Conservation (phyloP, 2,888 invertebrate species). For the Chirona hameri region DNA sequence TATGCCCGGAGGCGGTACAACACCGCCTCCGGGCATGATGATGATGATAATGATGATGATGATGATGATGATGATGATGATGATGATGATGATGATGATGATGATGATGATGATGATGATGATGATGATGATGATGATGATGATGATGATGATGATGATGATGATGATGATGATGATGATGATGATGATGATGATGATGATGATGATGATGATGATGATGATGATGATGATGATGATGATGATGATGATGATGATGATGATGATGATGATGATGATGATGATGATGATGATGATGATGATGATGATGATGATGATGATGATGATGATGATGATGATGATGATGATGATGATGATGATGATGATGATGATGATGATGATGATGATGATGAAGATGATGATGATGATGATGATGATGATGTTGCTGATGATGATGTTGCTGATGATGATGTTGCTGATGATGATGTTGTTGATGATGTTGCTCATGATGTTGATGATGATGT, state of each 20-base stretch:
- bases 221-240: slow-evolving; percentile 22
- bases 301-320: slow-evolving; percentile 22
- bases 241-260: slow-evolving; percentile 22
- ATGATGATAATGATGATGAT: slow-evolving; percentile 22
- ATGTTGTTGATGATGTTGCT: no score
- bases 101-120: slow-evolving; percentile 11
- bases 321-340: slow-evolving; percentile 22
- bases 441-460: no score
- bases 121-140: slow-evolving; percentile 11
- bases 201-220: slow-evolving; percentile 22
- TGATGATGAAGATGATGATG: slow-evolving; percentile 8
- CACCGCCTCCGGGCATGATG: no score
- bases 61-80: slow-evolving; percentile 22
- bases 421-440: no score
- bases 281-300: slow-evolving; percentile 22
- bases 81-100: slow-evolving; percentile 22
- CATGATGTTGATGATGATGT: no score
- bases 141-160: slow-evolving; percentile 22
- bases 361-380: slow-evolving; percentile 22
- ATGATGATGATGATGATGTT: no score
- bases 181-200: slow-evolving; percentile 22
- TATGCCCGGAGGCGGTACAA: no score
- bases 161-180: slow-evolving; percentile 22
- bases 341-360: slow-evolving; percentile 10
- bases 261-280: slow-evolving; percentile 22